phyloP scores from a whole-genome alignment of 2,113 vertebrate species.

The Orcinus orca region DNA sequence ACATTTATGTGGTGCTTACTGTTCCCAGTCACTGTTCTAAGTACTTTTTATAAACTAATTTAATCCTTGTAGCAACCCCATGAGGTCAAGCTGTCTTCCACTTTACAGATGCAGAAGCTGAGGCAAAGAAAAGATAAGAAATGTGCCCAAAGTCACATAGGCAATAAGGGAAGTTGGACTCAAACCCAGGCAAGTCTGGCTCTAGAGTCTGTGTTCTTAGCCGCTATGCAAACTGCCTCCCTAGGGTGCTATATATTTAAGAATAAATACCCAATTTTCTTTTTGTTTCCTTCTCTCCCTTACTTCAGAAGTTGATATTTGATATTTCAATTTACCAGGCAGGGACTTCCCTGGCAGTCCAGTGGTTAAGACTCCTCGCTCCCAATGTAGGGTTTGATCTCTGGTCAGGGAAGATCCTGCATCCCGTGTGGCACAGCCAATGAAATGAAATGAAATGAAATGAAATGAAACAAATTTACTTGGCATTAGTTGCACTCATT shows the following conservation, averaged over 20 bases:
- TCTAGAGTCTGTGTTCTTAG: not conserved
- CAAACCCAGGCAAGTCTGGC: not conserved
- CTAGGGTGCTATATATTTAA: not conserved
- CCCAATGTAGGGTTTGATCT: too few relatives aligned
- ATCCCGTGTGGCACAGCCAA: too few relatives aligned
- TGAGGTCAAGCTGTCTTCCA: not conserved
- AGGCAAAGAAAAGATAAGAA: not conserved
- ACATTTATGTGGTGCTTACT: conserved; percentile 10
- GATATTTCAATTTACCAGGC: not conserved
- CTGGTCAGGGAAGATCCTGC: too few relatives aligned
- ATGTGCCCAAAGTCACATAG: not conserved
- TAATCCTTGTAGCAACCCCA: not conserved
- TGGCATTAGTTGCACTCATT: not conserved
- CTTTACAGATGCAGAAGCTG: not conserved
- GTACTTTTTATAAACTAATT: conserved; percentile 11
- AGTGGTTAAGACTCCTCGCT: too few relatives aligned
- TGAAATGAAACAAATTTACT: not conserved
- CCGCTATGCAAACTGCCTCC: not conserved
- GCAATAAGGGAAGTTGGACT: not conserved
- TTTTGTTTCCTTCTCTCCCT: not conserved
- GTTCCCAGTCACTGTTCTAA: not conserved
- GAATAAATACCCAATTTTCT: not conserved
- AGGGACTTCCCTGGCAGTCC: too few relatives aligned
- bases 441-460: too few relatives aligned
- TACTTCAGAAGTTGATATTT: conserved; percentile 3